Base-by-base conservation (phyloP, 2,113 vertebrate species). In the Lichenostomus cassidix region DNA sequence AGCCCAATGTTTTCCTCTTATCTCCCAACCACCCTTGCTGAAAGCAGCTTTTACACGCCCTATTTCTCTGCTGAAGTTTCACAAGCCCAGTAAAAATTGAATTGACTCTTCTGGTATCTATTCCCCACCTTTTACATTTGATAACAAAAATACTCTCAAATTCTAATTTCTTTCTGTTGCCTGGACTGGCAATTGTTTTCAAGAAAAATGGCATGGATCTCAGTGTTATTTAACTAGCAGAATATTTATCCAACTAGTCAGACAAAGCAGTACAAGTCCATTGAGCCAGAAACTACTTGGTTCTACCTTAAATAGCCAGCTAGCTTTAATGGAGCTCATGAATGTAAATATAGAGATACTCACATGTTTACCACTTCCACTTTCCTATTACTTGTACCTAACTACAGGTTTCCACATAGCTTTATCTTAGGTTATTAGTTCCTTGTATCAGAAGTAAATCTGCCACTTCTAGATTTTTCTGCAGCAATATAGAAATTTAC, bases 81-180 rank as follows among this genome's bases (percentile, higher is more conserved):
- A 77, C 18, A 59, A 25, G 31, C 25, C 44, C 2, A 27, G 5
- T 27, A 44, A 68, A 76, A 86, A 44, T 7, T 21, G 11, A 59
- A 77, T 44, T 50, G 25, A 31, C 22, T 2, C 3, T 44, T 52
- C 50, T 33, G 37, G 6, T 52, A 44, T 37, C 7, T 31, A 22
- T 22, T 35, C 11, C 2, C 2, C 10, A 4, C 4, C 14, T 52
- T 59, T 68, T 33, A 44, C 5, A 31, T 59, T 59, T 59, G 7
- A 5, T 35, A 42, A 50, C 13, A 35, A 42, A 59, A 59, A 13
- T 25, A 67, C 25, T 31, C 25, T 31, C 0, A 0, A 59, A 53
- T 67, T 81, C 22, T 58, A 20, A 27, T 75, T 78, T 65, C 5
- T 67, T 87, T 24, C 15, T 49, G 4, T 63, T 75, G 33, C 8